Evolutionary conservation across 2,888 invertebrate genomes (phyloP).

Genomic region (Andrena trimmerana): DNA sequence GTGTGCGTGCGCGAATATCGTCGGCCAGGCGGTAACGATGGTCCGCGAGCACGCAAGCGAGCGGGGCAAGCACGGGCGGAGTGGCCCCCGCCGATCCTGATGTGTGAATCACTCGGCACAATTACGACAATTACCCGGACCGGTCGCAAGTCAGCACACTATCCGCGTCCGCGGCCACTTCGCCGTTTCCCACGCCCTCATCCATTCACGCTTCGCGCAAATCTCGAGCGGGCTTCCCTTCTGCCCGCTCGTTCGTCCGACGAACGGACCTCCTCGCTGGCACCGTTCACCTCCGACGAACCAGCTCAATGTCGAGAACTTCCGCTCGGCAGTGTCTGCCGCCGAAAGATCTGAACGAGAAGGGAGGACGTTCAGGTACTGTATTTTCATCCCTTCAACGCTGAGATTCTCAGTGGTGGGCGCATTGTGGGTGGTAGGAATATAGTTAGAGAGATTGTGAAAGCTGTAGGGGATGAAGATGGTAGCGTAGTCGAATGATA

Average conservation of each 20-base stretch:
- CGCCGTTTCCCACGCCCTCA: slow-evolving; percentile 84
- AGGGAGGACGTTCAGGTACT: too few species aligned
- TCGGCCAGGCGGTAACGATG: slow-evolving; percentile 21
- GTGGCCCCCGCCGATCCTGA: slow-evolving; percentile 77
- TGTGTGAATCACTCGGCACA: slow-evolving; percentile 85
- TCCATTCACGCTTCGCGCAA: slow-evolving; percentile 83
- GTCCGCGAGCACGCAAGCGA: slow-evolving; percentile 51
- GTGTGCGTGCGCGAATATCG: slow-evolving; percentile 64
- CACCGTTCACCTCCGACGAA: background rate
- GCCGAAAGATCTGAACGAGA: too few species aligned
- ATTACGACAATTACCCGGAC: slow-evolving; percentile 84
- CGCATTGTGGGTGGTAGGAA: too few species aligned
- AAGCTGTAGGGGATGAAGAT: too few species aligned
- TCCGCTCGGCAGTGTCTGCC: background rate
- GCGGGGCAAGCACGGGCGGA: slow-evolving; percentile 57
- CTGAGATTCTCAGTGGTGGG: too few species aligned
- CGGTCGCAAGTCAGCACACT: slow-evolving; percentile 79
- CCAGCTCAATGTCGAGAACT: background rate
- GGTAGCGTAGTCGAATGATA: background rate
- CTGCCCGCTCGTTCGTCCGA: slow-evolving; percentile 18
- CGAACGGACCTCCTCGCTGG: slow-evolving; percentile 12
- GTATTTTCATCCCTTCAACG: too few species aligned
- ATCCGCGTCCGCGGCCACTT: slow-evolving; percentile 78
- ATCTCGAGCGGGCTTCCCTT: slow-evolving; percentile 76
- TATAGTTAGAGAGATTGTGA: too few species aligned